Percentiles rank a stretch among this genome's conserved stretches.
phyloP scores from a whole-genome alignment of 1,140 invertebrate genomes.

The Agrilus planipennis region DNA sequence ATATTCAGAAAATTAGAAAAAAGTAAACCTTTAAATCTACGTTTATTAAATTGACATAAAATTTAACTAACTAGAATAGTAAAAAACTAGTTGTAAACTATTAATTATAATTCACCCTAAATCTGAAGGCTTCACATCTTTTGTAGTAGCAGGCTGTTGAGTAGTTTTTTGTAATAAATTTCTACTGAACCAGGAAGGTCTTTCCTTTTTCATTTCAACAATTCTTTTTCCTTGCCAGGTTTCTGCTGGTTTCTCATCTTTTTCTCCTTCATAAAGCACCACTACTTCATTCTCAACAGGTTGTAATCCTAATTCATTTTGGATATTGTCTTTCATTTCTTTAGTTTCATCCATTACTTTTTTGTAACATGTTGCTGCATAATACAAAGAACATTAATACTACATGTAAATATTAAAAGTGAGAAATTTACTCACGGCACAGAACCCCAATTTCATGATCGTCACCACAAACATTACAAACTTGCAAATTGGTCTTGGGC shows the following conservation, averaged over 20 bases:
- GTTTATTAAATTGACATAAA: conserved; percentile 1
- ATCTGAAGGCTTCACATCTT: conserved; percentile 58
- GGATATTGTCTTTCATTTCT: conserved; percentile 61
- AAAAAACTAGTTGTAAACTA: conserved; percentile 5
- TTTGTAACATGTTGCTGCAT: conserved; percentile 64
- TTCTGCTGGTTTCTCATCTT: conserved; percentile 37
- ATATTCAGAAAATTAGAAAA: conserved; percentile 6
- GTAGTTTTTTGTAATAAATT: conserved; percentile 70
- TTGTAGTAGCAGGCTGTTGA: conserved; percentile 47
- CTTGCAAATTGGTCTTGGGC: conserved; percentile 60
- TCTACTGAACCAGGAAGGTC: conserved; percentile 67
- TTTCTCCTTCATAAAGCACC: conserved; percentile 73
- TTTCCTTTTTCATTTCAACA: conserved; percentile 58
- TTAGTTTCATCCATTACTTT: conserved; percentile 68
- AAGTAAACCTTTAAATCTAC: conserved; percentile 3
- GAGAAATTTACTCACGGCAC: conserved; percentile 53
- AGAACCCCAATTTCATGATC: conserved; percentile 60
- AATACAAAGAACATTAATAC: not conserved
- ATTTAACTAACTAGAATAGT: not conserved
- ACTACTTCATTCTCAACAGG: conserved; percentile 74
- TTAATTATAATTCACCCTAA: conserved; percentile 42
- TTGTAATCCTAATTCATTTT: conserved; percentile 50
- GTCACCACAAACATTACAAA: conserved; percentile 70
- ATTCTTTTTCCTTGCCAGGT: conserved; percentile 52
- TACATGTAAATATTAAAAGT: not conserved